Base-by-base conservation (phyloP, 2,888 invertebrate species). In the Ommatoiulus sabulosus region DNA sequence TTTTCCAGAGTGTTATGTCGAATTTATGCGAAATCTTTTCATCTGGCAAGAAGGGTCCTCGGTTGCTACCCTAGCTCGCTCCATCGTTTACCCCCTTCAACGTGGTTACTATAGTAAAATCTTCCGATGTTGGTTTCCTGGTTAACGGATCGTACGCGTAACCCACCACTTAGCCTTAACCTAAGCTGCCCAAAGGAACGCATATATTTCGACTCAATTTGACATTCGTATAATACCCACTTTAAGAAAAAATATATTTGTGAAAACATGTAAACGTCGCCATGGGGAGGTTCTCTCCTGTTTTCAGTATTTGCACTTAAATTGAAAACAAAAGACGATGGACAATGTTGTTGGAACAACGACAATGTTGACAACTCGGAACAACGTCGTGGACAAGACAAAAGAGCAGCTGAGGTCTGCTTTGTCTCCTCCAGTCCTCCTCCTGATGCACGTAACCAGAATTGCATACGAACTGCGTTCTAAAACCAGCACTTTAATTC, bases 11-110 rank as follows among this genome's bases (percentile, higher is more conserved):
- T n/a, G 20, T 63, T n/a, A 20, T 63, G 63, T n/a, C 3, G n/a
- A n/a, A 63, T 63, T n/a, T 63, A 63, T 63, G n/a, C 63, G n/a
- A 63, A 63, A 63, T 63, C 63, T 63, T 63, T 63, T 63, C 63
- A 63, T 63, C n/a, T 63, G 63, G 63, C n/a, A 63, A 63, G 63
- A 63, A 20, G 63, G 63, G 63, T 63, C 63, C 63, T 63, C 17
- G 63, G 63, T 63, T 63, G 63, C 63, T 63, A 63, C 63, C 63
- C 17, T 63, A 17, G 57, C 12, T 57, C 57, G 57, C 12, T 57
- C 57, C 57, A 57, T 17, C 57, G 57, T 57, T 57, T 57, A 57
- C 57, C 57, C 57, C 63, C 63, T 63, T 63, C 63, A 63, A 63
- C n/a, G 2, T n/a, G 63, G 63, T 63, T 63, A 63, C 63, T 63